Evolutionary conservation across 1,140 invertebrate genomes (phyloP).

Genomic region (Brachionus angularis): DNA sequence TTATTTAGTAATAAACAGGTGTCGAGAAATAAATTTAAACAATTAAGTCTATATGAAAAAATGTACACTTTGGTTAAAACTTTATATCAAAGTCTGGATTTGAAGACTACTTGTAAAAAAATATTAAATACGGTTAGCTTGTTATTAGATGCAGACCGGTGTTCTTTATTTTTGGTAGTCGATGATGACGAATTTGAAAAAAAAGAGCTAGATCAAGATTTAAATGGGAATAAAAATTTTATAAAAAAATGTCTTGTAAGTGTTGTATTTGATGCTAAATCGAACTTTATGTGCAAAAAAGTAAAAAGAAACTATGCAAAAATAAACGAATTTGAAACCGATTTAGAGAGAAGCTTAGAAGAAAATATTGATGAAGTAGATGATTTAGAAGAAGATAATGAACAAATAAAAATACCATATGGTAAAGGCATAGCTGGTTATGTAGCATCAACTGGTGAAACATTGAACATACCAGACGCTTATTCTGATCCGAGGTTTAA

Average conservation of each 20-base stretch:
- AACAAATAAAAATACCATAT: slow-evolving; percentile 72
- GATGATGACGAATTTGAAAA: slow-evolving; percentile 57
- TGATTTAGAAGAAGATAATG: slow-evolving; percentile 69
- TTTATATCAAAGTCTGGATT: slow-evolving; percentile 90
- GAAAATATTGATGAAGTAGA: slow-evolving; percentile 14
- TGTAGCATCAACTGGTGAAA: slow-evolving; percentile 83
- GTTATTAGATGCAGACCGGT: slow-evolving; percentile 81
- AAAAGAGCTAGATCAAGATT: neutral
- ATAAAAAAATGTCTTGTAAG: slow-evolving; percentile 70
- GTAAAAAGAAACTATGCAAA: too few species aligned
- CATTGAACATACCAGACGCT: slow-evolving; percentile 88
- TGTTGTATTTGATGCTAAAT: slow-evolving; percentile 80
- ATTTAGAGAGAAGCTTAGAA: neutral
- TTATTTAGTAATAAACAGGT: slow-evolving; percentile 63
- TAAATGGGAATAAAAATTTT: slow-evolving; percentile 47
- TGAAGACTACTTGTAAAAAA: slow-evolving; percentile 86
- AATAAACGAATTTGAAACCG: too few species aligned
- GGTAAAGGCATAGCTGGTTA: slow-evolving; percentile 81
- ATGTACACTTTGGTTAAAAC: slow-evolving; percentile 94
- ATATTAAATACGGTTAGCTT: slow-evolving; percentile 91
- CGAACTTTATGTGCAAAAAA: too few species aligned
- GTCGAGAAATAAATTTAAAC: slow-evolving; percentile 71
- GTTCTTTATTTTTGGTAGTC: slow-evolving; percentile 85
- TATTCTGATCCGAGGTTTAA: slow-evolving; percentile 77
- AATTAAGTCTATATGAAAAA: slow-evolving; percentile 84